Percentiles rank a stretch among this genome's conserved stretches.
Evolutionary conservation across 2,797 vertebrate genomes (phyloP).

Genomic region (Vespertilio murinus): DNA sequence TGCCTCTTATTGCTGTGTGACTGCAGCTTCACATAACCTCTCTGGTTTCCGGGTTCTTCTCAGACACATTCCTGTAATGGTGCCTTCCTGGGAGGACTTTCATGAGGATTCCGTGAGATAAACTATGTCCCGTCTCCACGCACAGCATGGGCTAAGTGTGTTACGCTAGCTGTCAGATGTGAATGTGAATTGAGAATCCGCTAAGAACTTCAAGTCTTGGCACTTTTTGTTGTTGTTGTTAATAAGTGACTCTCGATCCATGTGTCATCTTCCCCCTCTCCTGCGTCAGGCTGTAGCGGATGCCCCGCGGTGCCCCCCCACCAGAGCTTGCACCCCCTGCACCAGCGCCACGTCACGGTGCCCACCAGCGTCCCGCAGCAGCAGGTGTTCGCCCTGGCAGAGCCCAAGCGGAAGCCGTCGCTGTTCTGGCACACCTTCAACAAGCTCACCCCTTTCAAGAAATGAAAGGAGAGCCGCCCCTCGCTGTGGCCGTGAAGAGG

Average conservation of each 20-base stretch:
- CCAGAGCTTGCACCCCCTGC: constrained; percentile 93
- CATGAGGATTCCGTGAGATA: not conserved
- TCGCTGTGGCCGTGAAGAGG: not conserved
- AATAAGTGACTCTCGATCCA: rapidly evolving
- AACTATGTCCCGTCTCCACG: not conserved
- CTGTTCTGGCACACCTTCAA: constrained; percentile 94
- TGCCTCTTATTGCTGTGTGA: rapidly evolving
- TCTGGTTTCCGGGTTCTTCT: not conserved
- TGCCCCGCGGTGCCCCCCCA: constrained; percentile 88
- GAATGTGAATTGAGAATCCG: not conserved
- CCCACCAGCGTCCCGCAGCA: constrained; percentile 97
- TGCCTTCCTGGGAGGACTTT: not conserved
- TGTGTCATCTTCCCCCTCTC: constrained; percentile 41
- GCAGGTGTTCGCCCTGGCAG: constrained; percentile 95
- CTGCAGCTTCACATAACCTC: not conserved
- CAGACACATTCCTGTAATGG: rapidly evolving
- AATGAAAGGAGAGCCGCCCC: constrained; percentile 82
- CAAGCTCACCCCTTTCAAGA: constrained; percentile 93
- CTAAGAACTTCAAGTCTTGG: not conserved
- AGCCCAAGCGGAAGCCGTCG: constrained; percentile 94
- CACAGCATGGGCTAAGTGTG: not conserved
- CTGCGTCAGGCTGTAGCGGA: constrained; percentile 86
- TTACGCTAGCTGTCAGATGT: not conserved
- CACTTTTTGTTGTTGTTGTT: not conserved
- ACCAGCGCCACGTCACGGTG: constrained; percentile 96